Evolutionary conservation across 2,113 vertebrate species (phyloP).

Genomic region (Porphyrio hochstetteri): DNA sequence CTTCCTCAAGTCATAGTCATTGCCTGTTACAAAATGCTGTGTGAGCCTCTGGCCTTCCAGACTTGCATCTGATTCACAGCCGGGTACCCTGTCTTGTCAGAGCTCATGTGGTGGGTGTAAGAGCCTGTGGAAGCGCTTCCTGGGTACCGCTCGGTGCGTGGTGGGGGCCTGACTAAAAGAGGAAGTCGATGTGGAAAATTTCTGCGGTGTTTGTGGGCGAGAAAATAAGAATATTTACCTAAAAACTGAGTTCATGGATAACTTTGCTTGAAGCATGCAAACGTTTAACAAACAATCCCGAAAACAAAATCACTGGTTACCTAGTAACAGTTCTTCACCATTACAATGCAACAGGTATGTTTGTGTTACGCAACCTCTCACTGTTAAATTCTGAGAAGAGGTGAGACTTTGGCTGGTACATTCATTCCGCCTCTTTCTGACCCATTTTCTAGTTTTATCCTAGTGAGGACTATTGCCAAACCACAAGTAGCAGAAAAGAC

Average conservation of each 20-base stretch:
- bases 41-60: not conserved
- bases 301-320: not conserved
- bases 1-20: not conserved
- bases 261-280: not conserved
- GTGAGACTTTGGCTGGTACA: constrained; percentile 47
- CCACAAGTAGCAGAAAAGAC: constrained; percentile 19
- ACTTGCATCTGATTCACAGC: not conserved
- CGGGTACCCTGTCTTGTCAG: not conserved
- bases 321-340: constrained; percentile 28
- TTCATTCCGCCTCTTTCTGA: constrained; percentile 16
- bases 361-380: constrained; percentile 8
- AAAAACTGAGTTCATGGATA: not conserved
- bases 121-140: not conserved
- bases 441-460: constrained; percentile 48
- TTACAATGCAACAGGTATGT: constrained; percentile 39
- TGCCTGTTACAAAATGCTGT: not conserved
- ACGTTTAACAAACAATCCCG: constrained; percentile 31
- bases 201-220: not conserved
- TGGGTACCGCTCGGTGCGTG: not conserved
- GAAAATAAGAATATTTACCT: not conserved
- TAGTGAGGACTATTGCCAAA: constrained; percentile 7
- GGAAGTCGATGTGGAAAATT: not conserved
- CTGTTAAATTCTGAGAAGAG: constrained; percentile 52
- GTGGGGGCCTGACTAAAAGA: not conserved
- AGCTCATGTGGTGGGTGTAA: not conserved